phyloP scores from a whole-genome alignment of 2,888 invertebrate genomes.

The Orchesellides sinensis region DNA sequence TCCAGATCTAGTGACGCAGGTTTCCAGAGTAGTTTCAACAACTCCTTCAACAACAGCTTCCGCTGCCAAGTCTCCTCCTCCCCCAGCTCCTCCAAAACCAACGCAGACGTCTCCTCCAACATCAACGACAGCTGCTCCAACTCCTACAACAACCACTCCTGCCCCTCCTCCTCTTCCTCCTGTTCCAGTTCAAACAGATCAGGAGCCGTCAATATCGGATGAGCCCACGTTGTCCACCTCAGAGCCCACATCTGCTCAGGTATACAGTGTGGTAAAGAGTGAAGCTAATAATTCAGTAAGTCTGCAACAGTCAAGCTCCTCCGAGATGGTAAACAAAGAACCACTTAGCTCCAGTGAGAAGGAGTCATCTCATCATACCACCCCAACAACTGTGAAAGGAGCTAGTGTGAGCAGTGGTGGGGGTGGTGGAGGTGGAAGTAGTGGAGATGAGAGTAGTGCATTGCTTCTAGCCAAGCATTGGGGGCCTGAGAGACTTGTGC shows the following conservation, averaged over 20 bases:
- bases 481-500: constrained; percentile 88
- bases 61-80: not conserved
- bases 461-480: constrained; percentile 84
- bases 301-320: constrained; percentile 45
- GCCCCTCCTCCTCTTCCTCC: constrained; percentile 31
- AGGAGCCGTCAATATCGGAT: constrained; percentile 25
- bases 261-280: constrained; percentile 44
- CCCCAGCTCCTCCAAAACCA: constrained; percentile 3
- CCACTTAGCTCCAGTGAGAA: constrained; percentile 47
- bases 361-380: constrained; percentile 43
- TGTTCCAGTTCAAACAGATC: constrained; percentile 17
- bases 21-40: constrained; percentile 48
- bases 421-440: constrained; percentile 59
- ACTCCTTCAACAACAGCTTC: constrained; percentile 5
- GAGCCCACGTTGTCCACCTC: constrained; percentile 19
- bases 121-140: not conserved
- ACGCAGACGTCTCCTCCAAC: not conserved
- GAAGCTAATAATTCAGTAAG: constrained; percentile 37
- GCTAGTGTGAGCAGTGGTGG: constrained; percentile 14
- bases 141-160: not conserved
- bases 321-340: constrained; percentile 57
- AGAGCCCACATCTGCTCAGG: constrained; percentile 39
- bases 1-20: constrained; percentile 71
- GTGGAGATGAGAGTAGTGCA: constrained; percentile 75
- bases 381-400: constrained; percentile 32